Base-by-base conservation (phyloP, 2,113 vertebrate genomes). In the Aldabrachelys gigantea region DNA sequence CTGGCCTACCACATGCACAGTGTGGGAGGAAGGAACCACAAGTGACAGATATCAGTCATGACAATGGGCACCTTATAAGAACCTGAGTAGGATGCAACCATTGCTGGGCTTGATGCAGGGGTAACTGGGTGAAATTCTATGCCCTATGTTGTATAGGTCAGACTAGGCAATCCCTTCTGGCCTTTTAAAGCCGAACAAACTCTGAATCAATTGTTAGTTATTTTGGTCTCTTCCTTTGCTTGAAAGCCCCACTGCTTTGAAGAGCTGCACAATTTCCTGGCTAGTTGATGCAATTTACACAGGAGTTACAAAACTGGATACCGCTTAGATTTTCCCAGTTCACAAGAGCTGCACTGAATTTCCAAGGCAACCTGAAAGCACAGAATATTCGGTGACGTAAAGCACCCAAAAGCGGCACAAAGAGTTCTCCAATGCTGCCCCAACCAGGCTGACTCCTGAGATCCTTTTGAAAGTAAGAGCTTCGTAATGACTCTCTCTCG, bases 401-500 rank as follows among this genome's bases (percentile, higher is more conserved):
- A 80, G 72, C 80, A 78, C 75, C 80, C 57, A 62, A 4, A 84
- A 65, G 44, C 10, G 17, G 49, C 59, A 11, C 0, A 0, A 0
- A 88, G 54, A 16, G 79, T 62, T 56, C 82, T 80, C 87, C n/a
- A 47, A 13, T 0, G 17, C 79, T 69, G 35, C 56, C 56, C 57
- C 78, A 86, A 85, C 92, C 1, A 22, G 59, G 53, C 75, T 87
- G 92, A 59, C 3, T 3, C 76, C 35, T 76, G 29, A 89, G 82
- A 84, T 65, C 86, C 87, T 94, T 93, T 85, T 90, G 53, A 91
- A 85, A 95, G 84, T 38, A 82, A 80, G 56, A 72, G 69, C 84
- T 80, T 88, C 19, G 9, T 27, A 57, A 79, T 6, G n/a, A 2
- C 4, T 59, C n/a, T 76, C 85, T 56, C 79, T 10, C 1, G 17